Evolutionary conservation across 2,888 invertebrate species (phyloP), one percentile per base, ranked within the genome.

Genomic region (Diploptera punctata): DNA sequence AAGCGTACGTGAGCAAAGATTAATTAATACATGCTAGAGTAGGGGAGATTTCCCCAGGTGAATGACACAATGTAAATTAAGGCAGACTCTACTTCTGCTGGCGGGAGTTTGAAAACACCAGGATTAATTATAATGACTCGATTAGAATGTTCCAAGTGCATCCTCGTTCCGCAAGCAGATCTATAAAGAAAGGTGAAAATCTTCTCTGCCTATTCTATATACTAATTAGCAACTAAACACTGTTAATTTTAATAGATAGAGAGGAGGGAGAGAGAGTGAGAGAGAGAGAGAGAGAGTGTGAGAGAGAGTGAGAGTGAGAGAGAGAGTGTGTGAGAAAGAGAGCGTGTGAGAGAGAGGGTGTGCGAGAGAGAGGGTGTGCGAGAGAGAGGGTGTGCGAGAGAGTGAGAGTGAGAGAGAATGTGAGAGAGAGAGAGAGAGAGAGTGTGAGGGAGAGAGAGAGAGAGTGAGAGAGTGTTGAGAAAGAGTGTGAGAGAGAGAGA

Each of bases 1-100:
- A 16, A 21, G 54, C 16, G 24, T n/a, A 60, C 19, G 31, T 21
- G 19, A 38, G 61, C 29, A 65, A 47, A 47, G 65, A 65, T 65
- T 65, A 65, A 65, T 65, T 47, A 65, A 65, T 44, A 47, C 44
- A 65, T n/a, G 65, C 26, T 16, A 54, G 19, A 24, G 24, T 16
- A 13, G 33, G 33, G 33, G 29, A 13, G n/a, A 5, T 24, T 24
- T 47, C 26, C 65, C 65, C 65, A 65, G 65, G 65, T 65, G 65
- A 47, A 65, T 44, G 43, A 44, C 44, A 65, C 65, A 65, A 65
- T 47, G 65, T 47, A 65, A 65, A 65, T 65, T 18, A 47, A 65
- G 38, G 44, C 24, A 7, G 29, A 29, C 10, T 9, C 44, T 21
- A 38, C 24, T 52, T 10, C 1, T 13, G 62, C 18, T 3, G 38